These are phyloP conservation scores for Zaprionus taronus DNA, from an alignment of 1,140 invertebrate genomes.

Conservation along the genomic window DNA sequence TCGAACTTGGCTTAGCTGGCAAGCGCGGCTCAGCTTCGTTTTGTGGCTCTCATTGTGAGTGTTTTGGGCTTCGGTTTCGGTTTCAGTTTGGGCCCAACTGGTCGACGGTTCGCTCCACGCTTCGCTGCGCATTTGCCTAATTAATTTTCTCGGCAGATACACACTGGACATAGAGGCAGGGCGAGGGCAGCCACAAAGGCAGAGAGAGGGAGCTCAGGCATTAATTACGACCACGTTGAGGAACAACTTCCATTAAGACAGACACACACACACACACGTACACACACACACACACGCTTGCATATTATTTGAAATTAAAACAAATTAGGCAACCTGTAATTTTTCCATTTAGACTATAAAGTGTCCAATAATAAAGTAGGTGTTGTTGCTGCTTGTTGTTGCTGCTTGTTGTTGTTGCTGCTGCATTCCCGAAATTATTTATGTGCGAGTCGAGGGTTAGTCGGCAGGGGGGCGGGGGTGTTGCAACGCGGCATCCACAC, in stretches of 20 bases:
- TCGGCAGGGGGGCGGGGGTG: neutral
- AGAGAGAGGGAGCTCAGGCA: conserved; percentile 45
- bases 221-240: conserved; percentile 81
- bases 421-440: conserved; percentile 51
- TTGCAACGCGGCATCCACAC: conserved; percentile 54
- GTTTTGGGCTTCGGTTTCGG: conserved; percentile 5
- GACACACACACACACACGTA: conserved; percentile 41
- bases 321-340: conserved; percentile 83
- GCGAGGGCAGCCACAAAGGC: conserved; percentile 17
- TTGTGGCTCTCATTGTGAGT: neutral
- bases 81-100: conserved; percentile 47
- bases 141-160: conserved; percentile 75
- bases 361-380: conserved; percentile 83
- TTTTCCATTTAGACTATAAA: conserved; percentile 79
- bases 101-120: conserved; percentile 56
- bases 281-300: conserved; percentile 48
- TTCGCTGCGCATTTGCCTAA: conserved; percentile 81
- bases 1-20: conserved; percentile 36
- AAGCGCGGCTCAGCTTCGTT: conserved; percentile 49
- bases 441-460: conserved; percentile 23
- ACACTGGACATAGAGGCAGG: conserved; percentile 23
- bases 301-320: conserved; percentile 83
- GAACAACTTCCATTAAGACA: conserved; percentile 79
- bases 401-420: conserved; percentile 16
- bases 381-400: conserved; percentile 43